Base-by-base conservation (phyloP, 2,113 vertebrate genomes). In the Embiotoca jacksoni region DNA sequence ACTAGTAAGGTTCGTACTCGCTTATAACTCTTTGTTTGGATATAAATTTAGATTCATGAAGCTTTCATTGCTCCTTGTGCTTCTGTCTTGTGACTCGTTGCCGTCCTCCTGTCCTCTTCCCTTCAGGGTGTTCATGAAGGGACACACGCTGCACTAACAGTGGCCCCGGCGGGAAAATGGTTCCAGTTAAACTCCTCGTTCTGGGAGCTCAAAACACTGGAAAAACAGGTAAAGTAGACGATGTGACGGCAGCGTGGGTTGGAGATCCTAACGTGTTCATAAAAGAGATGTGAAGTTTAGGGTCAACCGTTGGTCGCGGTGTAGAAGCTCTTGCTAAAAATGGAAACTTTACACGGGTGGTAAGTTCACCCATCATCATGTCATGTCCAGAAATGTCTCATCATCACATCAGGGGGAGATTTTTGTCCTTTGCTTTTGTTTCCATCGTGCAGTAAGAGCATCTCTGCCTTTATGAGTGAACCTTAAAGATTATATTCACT, bases 201-300 rank as follows among this genome's bases (percentile, higher is more conserved):
- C 84, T 92, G 57, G 91, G 91, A 67, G 73, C 80, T 55, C 86
- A 85, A 4, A 89, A 89, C 82, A 87, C 87, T 47, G 91, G 91
- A 30, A 91, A 92, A 84, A 91, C 91, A 83, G 91, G 91, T 92
- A 72, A 49, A 6, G 30, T 14, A n/a, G 2, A 13, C n/a, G 33
- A 6, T 3, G 32, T 46, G 53, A 47, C 37, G 31, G 23, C 46
- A 67, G 30, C 31, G n/a, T 0, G 7, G 23, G 23, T 4, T 32
- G 8, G 23, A 65, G 2, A 10, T 3, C 3, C 14, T 4, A 4
- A 54, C 16, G 15, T 32, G 32, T 14, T 58, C 3, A 23, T 47
- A 30, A n/a, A 6, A 36, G 47, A 44, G 30, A 63, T 50, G 72
- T 81, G 30, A 72, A 16, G 35, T 72, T 76, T 39, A 6, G 39